Evolutionary conservation across 1,140 invertebrate genomes (phyloP).

Genomic region (Stegodyphus mimosarum): DNA sequence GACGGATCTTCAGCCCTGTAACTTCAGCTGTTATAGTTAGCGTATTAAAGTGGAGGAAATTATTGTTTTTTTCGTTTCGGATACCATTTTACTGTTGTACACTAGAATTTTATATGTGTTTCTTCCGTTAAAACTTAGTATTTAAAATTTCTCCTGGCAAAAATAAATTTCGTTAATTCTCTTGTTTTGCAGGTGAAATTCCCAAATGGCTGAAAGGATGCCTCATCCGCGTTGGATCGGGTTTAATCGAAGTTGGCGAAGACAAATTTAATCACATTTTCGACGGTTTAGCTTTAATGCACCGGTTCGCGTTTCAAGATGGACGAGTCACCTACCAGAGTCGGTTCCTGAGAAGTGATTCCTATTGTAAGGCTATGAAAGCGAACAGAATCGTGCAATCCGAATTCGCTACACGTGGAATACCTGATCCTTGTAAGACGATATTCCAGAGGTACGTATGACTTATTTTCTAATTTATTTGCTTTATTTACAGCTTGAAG

Average conservation of each 20-base stretch:
- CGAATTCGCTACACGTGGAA: conserved; percentile 83
- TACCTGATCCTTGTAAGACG: conserved; percentile 71
- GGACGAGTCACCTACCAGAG: conserved; percentile 68
- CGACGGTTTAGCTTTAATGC: conserved; percentile 71
- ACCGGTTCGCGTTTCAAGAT: conserved; percentile 67
- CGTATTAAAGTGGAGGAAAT: no score
- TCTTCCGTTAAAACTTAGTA: no score
- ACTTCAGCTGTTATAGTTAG: no score
- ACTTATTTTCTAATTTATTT: no score
- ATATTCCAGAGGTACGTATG: conserved; percentile 66
- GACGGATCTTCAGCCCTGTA: no score
- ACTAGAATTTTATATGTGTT: no score
- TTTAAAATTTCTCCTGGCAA: no score
- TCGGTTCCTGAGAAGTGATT: conserved; percentile 67
- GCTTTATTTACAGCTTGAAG: no score
- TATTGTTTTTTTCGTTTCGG: no score
- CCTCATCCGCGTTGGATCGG: conserved; percentile 70
- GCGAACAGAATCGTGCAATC: conserved; percentile 77
- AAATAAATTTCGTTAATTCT: not conserved
- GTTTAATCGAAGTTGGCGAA: conserved; percentile 68
- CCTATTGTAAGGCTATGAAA: conserved; percentile 67
- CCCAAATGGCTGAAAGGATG: conserved; percentile 69
- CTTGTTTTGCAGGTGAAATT: conserved; percentile 65
- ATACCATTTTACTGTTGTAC: no score
- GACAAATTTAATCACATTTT: conserved; percentile 70